A percentile compares a stretch with the other conserved stretches of the same genome.
Conservation (phyloP, 2,888 invertebrate genomes). For the Caenorhabditis auriculariae region DNA sequence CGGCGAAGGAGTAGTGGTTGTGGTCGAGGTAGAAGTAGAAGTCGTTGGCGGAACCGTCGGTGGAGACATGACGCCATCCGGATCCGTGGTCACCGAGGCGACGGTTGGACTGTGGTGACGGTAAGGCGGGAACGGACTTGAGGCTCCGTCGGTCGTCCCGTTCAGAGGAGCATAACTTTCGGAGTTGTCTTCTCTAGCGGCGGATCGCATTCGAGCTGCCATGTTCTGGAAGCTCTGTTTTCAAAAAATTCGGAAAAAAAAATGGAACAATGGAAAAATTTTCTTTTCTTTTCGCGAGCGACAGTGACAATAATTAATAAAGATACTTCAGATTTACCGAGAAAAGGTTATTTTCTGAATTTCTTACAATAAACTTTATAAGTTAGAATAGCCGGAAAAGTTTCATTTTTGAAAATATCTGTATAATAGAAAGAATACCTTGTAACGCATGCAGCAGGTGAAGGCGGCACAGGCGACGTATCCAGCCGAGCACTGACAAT, state of each 20-base stretch:
- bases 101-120: background rate
- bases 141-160: slow-evolving; percentile 1
- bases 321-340: no score
- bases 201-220: slow-evolving; percentile 20
- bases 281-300: no score
- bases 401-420: no score
- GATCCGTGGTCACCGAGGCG: background rate
- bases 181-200: slow-evolving; percentile 8
- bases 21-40: slow-evolving; percentile 1
- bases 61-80: slow-evolving; percentile 1
- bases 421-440: no score
- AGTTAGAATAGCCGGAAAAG: no score
- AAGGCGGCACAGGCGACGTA: slow-evolving; percentile 35
- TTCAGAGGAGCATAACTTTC: background rate
- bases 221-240: slow-evolving; percentile 13
- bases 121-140: background rate
- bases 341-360: no score
- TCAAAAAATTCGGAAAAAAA: no score
- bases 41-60: slow-evolving; percentile 1
- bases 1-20: slow-evolving; percentile 6
- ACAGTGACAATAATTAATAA: no score
- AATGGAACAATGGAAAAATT: no score
- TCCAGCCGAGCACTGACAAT: slow-evolving; percentile 32
- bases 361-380: no score
- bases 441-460: slow-evolving; percentile 39